These are phyloP conservation scores for Tachystola acroxantha DNA, from an alignment of 2,888 invertebrate species.

Conservation along the genomic window DNA sequence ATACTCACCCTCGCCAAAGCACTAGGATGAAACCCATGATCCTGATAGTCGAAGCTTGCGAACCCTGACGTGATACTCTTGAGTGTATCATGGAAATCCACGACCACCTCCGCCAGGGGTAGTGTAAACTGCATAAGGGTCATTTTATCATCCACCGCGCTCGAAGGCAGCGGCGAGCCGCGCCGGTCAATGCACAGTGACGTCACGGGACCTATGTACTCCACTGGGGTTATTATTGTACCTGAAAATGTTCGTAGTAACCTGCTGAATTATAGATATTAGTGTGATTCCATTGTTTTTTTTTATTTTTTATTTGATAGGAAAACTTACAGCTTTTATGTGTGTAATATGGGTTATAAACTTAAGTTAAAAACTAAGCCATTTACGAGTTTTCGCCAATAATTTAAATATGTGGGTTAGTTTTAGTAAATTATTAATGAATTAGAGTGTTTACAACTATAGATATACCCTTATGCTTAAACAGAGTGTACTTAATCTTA, in stretches of 20 bases:
- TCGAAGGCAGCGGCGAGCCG: conserved; percentile 80
- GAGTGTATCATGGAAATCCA: conserved; percentile 95
- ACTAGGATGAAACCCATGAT: conserved; percentile 88
- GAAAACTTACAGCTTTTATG: too few relatives aligned
- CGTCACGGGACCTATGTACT: conserved; percentile 84
- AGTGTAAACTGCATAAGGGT: conserved; percentile 89
- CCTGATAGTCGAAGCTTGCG: conserved; percentile 96
- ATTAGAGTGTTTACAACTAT: too few relatives aligned
- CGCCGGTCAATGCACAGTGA: conserved; percentile 86
- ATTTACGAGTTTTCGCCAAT: too few relatives aligned
- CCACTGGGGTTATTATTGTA: conserved; percentile 92
- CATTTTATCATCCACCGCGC: conserved; percentile 89
- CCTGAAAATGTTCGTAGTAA: too few relatives aligned
- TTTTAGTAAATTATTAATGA: too few relatives aligned
- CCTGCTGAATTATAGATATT: not conserved
- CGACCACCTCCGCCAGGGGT: conserved; percentile 94
- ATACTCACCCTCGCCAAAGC: conserved; percentile 85
- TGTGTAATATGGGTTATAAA: too few relatives aligned
- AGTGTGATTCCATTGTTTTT: too few relatives aligned
- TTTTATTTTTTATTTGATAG: too few relatives aligned
- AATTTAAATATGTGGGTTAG: too few relatives aligned
- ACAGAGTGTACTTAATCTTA: too few relatives aligned
- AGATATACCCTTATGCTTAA: too few relatives aligned
- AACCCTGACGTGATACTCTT: conserved; percentile 96
- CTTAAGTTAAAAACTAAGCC: too few relatives aligned